Conservation (phyloP, 1,140 invertebrate species). For the Apis mellifera region Amel_HAv3.1 CM009940.2:12291501-12292000, state of each 20-base stretch:
- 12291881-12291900: slow-evolving; percentile 67
- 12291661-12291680: no score
- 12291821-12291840: slow-evolving; percentile 42
- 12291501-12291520: background rate
- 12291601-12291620: no score
- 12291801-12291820: slow-evolving; percentile 30
- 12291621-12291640: no score
- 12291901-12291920: slow-evolving; percentile 66
- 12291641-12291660: no score
- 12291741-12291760: background rate
- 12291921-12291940: slow-evolving; percentile 56
- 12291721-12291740: background rate
- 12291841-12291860: slow-evolving; percentile 41
- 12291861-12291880: slow-evolving; percentile 45
- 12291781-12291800: slow-evolving; percentile 41
- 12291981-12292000: slow-evolving; percentile 38
- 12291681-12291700: no score
- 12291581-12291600: no score
- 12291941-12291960: slow-evolving; percentile 72
- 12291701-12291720: background rate
- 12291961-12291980: slow-evolving; percentile 47
- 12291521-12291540: background rate
- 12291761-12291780: slow-evolving; percentile 36
- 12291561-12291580: no score
- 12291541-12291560: background rate